phyloP scores from a whole-genome alignment of 2,888 invertebrate genomes.

The Dugesia japonica region DNA sequence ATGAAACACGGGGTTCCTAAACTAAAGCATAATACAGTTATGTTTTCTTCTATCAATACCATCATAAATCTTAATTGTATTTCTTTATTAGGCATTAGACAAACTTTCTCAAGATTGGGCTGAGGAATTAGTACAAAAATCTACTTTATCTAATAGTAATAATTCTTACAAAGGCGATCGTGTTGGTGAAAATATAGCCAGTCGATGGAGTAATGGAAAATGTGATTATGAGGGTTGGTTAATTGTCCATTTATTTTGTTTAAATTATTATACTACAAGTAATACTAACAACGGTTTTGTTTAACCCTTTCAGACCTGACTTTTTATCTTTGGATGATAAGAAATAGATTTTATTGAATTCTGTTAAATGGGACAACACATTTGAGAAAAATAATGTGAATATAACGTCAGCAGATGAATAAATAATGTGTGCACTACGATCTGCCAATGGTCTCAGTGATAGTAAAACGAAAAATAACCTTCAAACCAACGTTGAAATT shows the following conservation, averaged over 20 bases:
- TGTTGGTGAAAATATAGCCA: constrained; percentile 44
- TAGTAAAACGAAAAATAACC: no score
- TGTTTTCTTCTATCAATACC: not conserved
- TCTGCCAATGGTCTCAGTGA: no score
- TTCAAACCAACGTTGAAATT: no score
- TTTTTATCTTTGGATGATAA: no score
- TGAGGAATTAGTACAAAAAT: constrained; percentile 65
- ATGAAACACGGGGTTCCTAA: constrained; percentile 16
- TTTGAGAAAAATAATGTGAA: no score
- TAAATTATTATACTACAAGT: no score
- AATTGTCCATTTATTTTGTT: no score
- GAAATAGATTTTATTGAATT: no score
- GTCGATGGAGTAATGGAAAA: constrained; percentile 40
- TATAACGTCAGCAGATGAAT: no score
- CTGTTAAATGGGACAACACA: no score
- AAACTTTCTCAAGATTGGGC: constrained; percentile 62
- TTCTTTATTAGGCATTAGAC: constrained; percentile 42
- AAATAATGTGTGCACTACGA: no score
- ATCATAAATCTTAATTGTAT: not conserved
- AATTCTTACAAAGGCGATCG: constrained; percentile 61
- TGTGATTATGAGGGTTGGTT: constrained; percentile 41
- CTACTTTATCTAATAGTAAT: constrained; percentile 60
- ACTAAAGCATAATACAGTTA: constrained; percentile 27
- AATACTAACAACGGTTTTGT: not conserved
- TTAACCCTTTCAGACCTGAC: no score